Conservation (phyloP, 2,797 vertebrate species). For the Paedocypris micromegethes region DNA sequence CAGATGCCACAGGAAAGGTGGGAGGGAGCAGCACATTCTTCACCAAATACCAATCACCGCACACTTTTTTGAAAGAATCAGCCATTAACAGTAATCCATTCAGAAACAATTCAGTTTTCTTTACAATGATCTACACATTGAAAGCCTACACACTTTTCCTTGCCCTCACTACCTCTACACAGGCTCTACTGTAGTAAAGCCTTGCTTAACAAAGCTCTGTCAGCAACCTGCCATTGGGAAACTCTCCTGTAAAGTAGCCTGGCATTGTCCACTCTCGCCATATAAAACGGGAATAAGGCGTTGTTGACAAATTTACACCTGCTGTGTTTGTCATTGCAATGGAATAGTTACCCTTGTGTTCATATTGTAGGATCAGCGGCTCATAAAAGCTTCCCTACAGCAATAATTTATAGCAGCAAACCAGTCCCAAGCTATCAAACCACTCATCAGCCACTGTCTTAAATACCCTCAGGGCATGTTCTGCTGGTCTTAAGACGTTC, state of each 20-base stretch:
- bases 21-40: constrained; percentile 1
- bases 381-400: constrained; percentile 38
- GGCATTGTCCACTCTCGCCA: constrained; percentile 4
- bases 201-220: background rate
- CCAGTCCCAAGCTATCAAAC: constrained; percentile 14
- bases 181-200: background rate
- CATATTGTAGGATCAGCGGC: constrained; percentile 39
- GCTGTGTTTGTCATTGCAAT: constrained; percentile 13
- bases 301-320: constrained; percentile 32
- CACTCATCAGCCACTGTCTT: constrained; percentile 27
- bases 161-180: background rate
- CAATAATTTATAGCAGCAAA: constrained; percentile 27
- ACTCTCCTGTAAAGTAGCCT: background rate
- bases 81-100: too few species aligned
- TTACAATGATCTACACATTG: background rate
- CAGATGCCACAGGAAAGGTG: background rate
- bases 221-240: background rate
- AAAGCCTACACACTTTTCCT: background rate
- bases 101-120: too few species aligned
- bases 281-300: background rate
- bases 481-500: background rate
- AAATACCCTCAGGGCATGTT: background rate
- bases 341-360: constrained; percentile 8
- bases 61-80: too few species aligned
- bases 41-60: background rate